Evolutionary conservation across 2,113 vertebrate species (phyloP), one percentile per base, ranked within the genome.

Genomic region (Bettongia penicillata): DNA sequence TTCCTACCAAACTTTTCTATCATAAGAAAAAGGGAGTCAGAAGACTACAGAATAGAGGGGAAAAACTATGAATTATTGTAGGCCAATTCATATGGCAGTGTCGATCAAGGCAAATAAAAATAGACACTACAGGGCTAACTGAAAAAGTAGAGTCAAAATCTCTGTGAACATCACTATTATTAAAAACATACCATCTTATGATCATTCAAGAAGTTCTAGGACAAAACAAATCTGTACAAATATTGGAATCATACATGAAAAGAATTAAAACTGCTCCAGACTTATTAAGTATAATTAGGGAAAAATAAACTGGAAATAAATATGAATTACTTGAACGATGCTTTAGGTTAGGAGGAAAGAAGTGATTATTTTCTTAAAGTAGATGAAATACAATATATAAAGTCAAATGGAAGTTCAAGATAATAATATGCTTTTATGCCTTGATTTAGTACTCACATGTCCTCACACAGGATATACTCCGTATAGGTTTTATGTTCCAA

Each of bases 221-320:
- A 95, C 92, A 1, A 97, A 97, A 97, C 68, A 96, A 98, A 94
- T 93, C 91, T 96, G 43, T 94, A 90, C 96, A 98, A 97, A 98
- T 97, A 92, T 89, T 96, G 61, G n/a, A 96, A 91, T 95, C 0
- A 0, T 49, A n/a, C 53, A 68, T 43, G 90, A 53, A 91, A 68
- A 77, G 96, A 93, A 4, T 84, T 97, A 90, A 97, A 95, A 97
- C 96, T 43, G 49, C 93, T 96, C 61, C 1, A 0, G 47, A 96
- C 31, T 92, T 90, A 95, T 53, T 91, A 96, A 61, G 23, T 90
- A 95, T 90, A 94, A 14, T 53, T 49, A 84, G 19, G n/a, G 8
- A 94, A 96, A 93, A 93, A 93, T 43, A 94, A 95, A 93, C 91
- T 22, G 3, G 1, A 93, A 95, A 94, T 48, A 93, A 25, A 51